A percentile compares a stretch with the other conserved stretches of the same genome.
Evolutionary conservation across 2,797 vertebrate species (phyloP).

Genomic region (Paguma larvata): DNA sequence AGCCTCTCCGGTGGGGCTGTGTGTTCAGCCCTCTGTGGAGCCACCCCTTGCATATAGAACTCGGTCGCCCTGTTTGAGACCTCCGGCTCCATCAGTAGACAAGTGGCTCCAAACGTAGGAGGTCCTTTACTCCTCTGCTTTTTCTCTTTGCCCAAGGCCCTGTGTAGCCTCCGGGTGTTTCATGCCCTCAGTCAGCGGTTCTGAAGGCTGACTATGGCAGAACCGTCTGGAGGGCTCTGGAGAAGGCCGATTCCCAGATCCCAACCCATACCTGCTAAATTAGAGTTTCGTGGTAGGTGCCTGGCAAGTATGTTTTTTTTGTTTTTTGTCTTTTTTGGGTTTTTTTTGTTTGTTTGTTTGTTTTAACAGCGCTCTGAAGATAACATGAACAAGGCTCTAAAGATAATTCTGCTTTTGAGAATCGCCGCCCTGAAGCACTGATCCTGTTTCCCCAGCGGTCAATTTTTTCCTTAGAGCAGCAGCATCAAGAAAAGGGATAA

Average conservation of each 20-base stretch:
- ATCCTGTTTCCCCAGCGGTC: neutral
- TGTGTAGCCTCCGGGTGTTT: neutral
- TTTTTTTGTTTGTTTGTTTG: too few species aligned
- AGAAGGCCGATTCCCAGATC: neutral
- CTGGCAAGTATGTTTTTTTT: neutral
- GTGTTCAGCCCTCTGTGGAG: neutral
- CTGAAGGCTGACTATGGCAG: neutral
- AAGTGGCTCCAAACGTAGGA: too few species aligned
- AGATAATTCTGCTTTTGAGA: neutral
- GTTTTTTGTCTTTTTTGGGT: too few species aligned
- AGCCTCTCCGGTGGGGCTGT: accelerated
- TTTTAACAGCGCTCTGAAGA: too few species aligned
- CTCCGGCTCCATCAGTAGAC: accelerated
- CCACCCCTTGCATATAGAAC: too few species aligned
- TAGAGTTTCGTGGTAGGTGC: neutral
- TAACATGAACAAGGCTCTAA: neutral
- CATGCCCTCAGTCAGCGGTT: neutral
- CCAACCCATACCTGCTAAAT: neutral
- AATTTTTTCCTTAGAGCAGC: neutral
- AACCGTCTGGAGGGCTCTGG: neutral
- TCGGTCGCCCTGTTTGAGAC: neutral
- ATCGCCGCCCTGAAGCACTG: neutral
- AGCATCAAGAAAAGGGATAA: neutral
- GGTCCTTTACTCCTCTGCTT: neutral
- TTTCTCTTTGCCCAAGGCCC: too few species aligned